These are phyloP conservation scores for Danio albolineatus DNA, from an alignment of 2,797 vertebrate genomes.

Conservation along the genomic window DNA sequence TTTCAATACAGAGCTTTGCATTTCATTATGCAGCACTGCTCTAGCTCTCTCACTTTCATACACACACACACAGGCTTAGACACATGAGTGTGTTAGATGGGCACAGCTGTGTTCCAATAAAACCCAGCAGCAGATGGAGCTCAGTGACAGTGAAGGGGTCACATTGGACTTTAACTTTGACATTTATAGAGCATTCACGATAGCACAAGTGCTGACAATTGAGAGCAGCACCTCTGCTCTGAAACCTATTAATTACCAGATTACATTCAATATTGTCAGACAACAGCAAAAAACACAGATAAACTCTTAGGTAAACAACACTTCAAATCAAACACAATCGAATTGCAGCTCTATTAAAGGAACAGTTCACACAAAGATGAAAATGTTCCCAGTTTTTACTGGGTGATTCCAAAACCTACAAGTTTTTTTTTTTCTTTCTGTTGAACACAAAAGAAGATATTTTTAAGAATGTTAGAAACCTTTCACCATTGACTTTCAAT, in stretches of 20 bases:
- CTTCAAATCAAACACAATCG: not conserved
- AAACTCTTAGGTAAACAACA: conserved; percentile 2
- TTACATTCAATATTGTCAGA: conserved; percentile 34
- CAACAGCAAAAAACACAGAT: conserved; percentile 3
- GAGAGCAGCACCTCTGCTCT: conserved; percentile 30
- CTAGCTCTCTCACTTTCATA: not conserved
- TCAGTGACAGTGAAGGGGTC: conserved; percentile 48
- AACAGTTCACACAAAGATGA: no score
- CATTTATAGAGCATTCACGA: conserved; percentile 44
- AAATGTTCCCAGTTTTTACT: no score
- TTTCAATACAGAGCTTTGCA: conserved; percentile 5
- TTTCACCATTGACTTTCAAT: not conserved
- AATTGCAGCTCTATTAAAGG: not conserved
- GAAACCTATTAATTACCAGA: conserved; percentile 34
- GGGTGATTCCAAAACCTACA: no score
- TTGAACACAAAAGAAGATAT: no score
- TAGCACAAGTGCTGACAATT: conserved; percentile 21
- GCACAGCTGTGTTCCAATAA: conserved; percentile 55
- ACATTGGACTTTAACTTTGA: conserved; percentile 55
- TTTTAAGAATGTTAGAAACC: no score
- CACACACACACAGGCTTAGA: conserved; percentile 9
- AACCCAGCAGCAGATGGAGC: conserved; percentile 53
- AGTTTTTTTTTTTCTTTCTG: no score
- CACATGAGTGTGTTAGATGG: conserved; percentile 25
- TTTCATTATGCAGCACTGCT: not conserved